Conservation (phyloP, 2,797 vertebrate genomes). For the Hippopotamyrus pictus region DNA sequence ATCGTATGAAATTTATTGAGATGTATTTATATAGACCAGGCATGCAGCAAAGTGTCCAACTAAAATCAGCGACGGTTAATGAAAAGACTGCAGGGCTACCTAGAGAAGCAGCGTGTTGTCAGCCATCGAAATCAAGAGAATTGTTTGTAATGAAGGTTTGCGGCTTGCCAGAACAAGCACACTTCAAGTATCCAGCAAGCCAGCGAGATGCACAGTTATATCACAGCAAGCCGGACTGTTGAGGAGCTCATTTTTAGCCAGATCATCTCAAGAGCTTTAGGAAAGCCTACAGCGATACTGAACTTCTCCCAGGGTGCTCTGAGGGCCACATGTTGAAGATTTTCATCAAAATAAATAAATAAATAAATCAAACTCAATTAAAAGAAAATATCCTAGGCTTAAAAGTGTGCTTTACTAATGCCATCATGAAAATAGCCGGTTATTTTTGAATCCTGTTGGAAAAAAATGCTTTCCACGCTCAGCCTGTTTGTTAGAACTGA, state of each 20-base stretch:
- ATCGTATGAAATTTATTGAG: background rate
- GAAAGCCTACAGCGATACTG: background rate
- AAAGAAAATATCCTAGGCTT: background rate
- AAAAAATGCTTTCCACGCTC: background rate
- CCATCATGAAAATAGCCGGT: background rate
- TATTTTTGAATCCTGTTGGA: background rate
- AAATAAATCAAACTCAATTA: background rate
- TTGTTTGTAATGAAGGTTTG: constrained; percentile 12
- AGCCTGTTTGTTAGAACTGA: background rate
- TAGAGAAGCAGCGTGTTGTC: background rate
- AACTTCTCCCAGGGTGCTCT: background rate
- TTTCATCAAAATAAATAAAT: background rate
- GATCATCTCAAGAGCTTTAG: constrained; percentile 12
- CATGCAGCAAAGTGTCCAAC: background rate
- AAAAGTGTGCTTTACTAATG: background rate
- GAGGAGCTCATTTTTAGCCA: constrained; percentile 8
- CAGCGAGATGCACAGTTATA: background rate
- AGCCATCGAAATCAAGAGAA: constrained; percentile 11
- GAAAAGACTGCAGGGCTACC: background rate
- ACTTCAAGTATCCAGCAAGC: background rate
- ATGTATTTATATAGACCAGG: background rate
- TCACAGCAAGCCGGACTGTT: background rate
- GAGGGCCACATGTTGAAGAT: background rate
- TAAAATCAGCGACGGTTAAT: background rate
- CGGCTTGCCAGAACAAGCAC: background rate